Evolutionary conservation across 1,140 invertebrate species (phyloP), one percentile per base, ranked within the genome.

Genomic region (Aplysia californica): DNA sequence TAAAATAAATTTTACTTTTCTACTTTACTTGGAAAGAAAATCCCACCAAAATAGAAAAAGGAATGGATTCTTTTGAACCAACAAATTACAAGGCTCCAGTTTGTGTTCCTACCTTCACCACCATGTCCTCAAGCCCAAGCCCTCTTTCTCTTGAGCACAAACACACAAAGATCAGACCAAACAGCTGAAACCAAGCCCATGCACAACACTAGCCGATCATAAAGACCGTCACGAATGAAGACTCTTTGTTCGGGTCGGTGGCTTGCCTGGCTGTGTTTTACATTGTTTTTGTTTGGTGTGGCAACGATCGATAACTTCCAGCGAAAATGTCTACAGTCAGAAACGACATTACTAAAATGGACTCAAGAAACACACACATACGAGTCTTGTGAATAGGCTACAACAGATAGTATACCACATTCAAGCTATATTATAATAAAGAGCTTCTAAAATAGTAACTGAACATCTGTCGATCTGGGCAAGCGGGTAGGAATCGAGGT

Each of bases 271-370:
- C 26, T 26, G 26, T 36, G 44, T 39, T 50, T 38, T 70, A 21
- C 18, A 23, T 39, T 36, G 21, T 50, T 39, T 68, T 68, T 68
- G 66, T 55, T 50, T 44, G 44, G n/a, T 70, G 58, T 70, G 68
- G 68, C 68, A 70, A 70, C 68, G 68, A 70, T 70, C 68, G 68
- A 70, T 70, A 70, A 31, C 38, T 5, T n/a, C n/a, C n/a, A n/a
- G n/a, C n/a, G n/a, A n/a, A n/a, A n/a, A n/a, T n/a, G n/a, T n/a
- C n/a, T n/a, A n/a, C n/a, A n/a, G n/a, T n/a, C n/a, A n/a, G n/a
- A n/a, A n/a, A n/a, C n/a, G n/a, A n/a, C n/a, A 68, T 31, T 39
- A 10, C 33, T 44, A 36, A 36, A 44, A 26, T 35, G 33, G 29
- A 56, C 67, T 33, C 44, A 36, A n/a, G 26, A 10, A 2, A 3